Conservation (phyloP, 2,113 vertebrate species). For the Megalops atlanticus region DNA sequence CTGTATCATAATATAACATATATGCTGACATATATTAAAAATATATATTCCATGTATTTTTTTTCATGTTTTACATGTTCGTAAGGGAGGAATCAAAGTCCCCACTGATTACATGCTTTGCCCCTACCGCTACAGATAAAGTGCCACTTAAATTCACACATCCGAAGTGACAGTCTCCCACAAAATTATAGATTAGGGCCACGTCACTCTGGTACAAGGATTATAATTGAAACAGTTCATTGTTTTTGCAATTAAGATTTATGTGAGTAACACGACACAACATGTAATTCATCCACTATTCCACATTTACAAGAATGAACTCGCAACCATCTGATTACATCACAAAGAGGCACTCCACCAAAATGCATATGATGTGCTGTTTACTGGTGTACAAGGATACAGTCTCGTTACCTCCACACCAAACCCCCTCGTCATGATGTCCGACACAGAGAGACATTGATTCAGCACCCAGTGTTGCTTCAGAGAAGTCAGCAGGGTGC, state of each 20-base stretch:
- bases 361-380: constrained; percentile 41
- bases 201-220: constrained; percentile 43
- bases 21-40: constrained; percentile 17
- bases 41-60: constrained; percentile 27
- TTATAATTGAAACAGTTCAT: constrained; percentile 40
- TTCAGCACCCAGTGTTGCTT: neutral
- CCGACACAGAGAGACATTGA: constrained; percentile 14
- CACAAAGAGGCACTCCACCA: constrained; percentile 43
- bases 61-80: constrained; percentile 24
- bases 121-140: constrained; percentile 56
- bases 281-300: constrained; percentile 54
- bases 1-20: constrained; percentile 10
- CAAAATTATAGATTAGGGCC: constrained; percentile 57
- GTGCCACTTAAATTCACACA: constrained; percentile 51
- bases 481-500: too few relatives aligned
- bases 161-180: constrained; percentile 59
- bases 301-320: constrained; percentile 58
- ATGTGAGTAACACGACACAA: constrained; percentile 46
- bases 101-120: constrained; percentile 56
- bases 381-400: constrained; percentile 36
- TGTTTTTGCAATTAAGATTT: constrained; percentile 46
- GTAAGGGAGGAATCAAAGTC: constrained; percentile 2
- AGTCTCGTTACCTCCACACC: neutral
- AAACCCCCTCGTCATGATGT: constrained; percentile 14
- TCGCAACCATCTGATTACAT: constrained; percentile 56